Evolutionary conservation across 2,888 invertebrate species (phyloP), one percentile per base, ranked within the genome.

Genomic region (Oithona nana): DNA sequence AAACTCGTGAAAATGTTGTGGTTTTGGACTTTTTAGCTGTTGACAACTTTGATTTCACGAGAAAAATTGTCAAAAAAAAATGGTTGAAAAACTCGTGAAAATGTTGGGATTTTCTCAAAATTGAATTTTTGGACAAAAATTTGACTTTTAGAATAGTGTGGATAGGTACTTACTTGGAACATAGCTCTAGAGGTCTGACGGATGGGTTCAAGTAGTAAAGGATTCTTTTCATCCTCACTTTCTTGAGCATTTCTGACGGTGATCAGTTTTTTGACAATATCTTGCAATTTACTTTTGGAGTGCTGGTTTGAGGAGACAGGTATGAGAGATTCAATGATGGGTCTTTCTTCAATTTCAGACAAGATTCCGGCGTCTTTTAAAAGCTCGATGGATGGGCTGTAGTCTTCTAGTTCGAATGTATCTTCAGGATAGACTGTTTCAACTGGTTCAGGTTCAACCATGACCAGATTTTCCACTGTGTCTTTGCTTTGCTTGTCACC

Each of bases 291-390:
- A 26, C 22, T 24, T 49, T 48, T 22, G n/a, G 24, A n/a, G n/a
- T 28, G n/a, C n/a, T 28, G 24, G 16, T 26, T 28, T n/a, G n/a
- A n/a, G 16, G 28, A 6, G 28, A 30, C 26, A 22, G 59, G 59
- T 26, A 28, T 59, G 1, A 59, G 20, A 22, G 24, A 50, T 16
- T n/a, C 16, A 13, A 59, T 24, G 28, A 28, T 1, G 1, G 59
- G 59, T n/a, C 49, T 24, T 16, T 22, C 29, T 26, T 59, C 48
- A 50, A 59, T 59, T 28, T 59, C 59, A 22, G 24, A 6, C 6
- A 59, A 16, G 50, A 59, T 22, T 49, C 59, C 59, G 26, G 59
- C 59, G 6, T 59, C 59, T 26, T 59, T 59, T n/a, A 59, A 26
- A 28, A 59, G 59, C n/a, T 39, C 28, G 28, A 59, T 24, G 13